Base-by-base conservation (phyloP, 2,113 vertebrate genomes). In the Salvelinus alpinus region DNA sequence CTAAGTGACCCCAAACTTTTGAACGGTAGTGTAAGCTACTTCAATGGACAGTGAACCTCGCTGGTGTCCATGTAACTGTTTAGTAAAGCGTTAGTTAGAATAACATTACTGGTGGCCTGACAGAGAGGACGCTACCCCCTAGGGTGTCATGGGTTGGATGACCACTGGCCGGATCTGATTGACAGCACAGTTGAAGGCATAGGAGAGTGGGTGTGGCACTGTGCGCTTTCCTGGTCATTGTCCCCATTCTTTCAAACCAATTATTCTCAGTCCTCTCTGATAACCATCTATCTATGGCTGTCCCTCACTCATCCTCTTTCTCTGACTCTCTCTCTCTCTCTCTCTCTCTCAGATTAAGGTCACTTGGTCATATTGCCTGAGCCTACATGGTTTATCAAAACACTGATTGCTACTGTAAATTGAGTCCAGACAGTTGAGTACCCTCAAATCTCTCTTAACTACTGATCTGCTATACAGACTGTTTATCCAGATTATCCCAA, bases 161-260 rank as follows among this genome's bases (percentile, higher is more conserved):
- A 84, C 80, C 85, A 76, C 84, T 18, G 1, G 5, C 18, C 68
- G 65, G 78, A 68, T 79, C 70, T 91, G 88, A 92, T 81, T 88
- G 90, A 85, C 85, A 82, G 84, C 77, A 67, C 68, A 75, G 80
- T 79, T 82, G 88, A 87, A 76, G 70, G 76, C 48, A 22, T 57
- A 74, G 31, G 79, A 84, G 71, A 80, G 82, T 88, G 72, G 90
- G 90, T 83, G 88, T 91, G 87, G 83, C 87, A n/a, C 20, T 4
- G 5, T 75, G 84, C 31, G 34, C 71, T 78, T 81, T 87, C 73
- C 76, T 80, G 75, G 82, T 73, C 80, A 85, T 88, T 90, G 89
- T 91, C 87, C 88, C 84, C 84, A 88, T 90, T 92, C 85, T 88
- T 88, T 91, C 90, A 87, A 80, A 80, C 18, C 65, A 68, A 80